Conservation (phyloP, 2,113 vertebrate genomes). For the Solea solea region DNA sequence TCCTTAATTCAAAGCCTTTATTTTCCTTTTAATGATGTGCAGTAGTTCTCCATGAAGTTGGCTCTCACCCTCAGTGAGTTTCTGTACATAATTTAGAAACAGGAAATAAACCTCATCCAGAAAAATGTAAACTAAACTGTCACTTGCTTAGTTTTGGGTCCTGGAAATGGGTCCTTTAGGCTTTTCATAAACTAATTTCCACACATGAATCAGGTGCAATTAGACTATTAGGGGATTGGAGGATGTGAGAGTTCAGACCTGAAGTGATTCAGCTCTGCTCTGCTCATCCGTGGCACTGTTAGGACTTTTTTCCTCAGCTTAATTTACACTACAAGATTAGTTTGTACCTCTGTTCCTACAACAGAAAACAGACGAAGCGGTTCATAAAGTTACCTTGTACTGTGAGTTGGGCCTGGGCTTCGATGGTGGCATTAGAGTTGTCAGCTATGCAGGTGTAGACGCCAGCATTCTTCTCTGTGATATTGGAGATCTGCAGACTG, state of each 20-base stretch:
- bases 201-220: constrained; percentile 45
- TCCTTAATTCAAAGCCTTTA: background rate
- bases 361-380: background rate
- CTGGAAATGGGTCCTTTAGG: background rate
- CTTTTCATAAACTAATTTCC: constrained; percentile 36
- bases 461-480: constrained; percentile 86
- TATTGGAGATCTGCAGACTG: constrained; percentile 84
- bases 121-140: constrained; percentile 19
- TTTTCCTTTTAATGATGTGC: background rate
- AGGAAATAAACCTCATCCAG: constrained; percentile 8
- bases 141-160: constrained; percentile 24
- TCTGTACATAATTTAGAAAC: constrained; percentile 1
- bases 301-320: background rate
- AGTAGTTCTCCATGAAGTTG: background rate
- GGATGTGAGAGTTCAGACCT: constrained; percentile 12
- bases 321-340: background rate
- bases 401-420: constrained; percentile 88
- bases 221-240: constrained; percentile 5
- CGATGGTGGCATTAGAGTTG: constrained; percentile 85
- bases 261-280: constrained; percentile 11
- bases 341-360: background rate
- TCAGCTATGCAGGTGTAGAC: constrained; percentile 88
- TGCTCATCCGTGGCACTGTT: background rate
- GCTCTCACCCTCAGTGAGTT: background rate
- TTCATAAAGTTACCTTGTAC: constrained; percentile 87